These are phyloP conservation scores for Sussaba pulchella DNA, from an alignment of 2,888 invertebrate species.

Conservation along the genomic window DNA sequence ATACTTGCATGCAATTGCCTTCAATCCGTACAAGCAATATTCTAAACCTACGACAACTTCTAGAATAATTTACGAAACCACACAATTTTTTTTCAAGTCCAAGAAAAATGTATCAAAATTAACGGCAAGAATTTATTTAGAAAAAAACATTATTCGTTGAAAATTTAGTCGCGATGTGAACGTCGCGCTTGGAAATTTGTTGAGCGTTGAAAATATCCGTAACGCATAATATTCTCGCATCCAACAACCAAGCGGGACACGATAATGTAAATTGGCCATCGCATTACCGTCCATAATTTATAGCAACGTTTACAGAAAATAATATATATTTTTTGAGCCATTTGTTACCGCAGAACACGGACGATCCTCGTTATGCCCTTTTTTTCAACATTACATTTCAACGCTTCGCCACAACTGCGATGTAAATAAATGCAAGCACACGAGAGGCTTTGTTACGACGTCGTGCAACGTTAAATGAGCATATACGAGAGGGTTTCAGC, in stretches of 20 bases:
- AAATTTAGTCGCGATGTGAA: too few species aligned
- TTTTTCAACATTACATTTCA: constrained; percentile 21
- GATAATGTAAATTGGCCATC: background rate
- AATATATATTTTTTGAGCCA: background rate
- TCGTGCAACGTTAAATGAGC: constrained; percentile 36
- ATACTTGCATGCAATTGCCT: too few species aligned
- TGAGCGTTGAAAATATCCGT: too few species aligned
- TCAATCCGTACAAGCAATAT: too few species aligned
- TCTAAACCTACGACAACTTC: too few species aligned
- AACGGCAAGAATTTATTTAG: too few species aligned
- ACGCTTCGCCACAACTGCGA: constrained; percentile 16
- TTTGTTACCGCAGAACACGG: background rate
- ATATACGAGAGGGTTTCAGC: constrained; percentile 6
- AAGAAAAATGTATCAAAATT: too few species aligned
- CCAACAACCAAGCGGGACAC: background rate
- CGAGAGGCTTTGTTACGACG: constrained; percentile 1
- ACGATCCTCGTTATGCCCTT: background rate
- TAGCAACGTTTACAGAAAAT: background rate
- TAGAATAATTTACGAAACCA: too few species aligned
- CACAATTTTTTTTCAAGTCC: too few species aligned
- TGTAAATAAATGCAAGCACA: constrained; percentile 29
- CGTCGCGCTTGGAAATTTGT: too few species aligned
- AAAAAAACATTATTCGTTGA: too few species aligned
- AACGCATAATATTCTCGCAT: too few species aligned
- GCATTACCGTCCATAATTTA: background rate